phyloP scores from a whole-genome alignment of 2,888 invertebrate species.

The Mamestra brassicae region DNA sequence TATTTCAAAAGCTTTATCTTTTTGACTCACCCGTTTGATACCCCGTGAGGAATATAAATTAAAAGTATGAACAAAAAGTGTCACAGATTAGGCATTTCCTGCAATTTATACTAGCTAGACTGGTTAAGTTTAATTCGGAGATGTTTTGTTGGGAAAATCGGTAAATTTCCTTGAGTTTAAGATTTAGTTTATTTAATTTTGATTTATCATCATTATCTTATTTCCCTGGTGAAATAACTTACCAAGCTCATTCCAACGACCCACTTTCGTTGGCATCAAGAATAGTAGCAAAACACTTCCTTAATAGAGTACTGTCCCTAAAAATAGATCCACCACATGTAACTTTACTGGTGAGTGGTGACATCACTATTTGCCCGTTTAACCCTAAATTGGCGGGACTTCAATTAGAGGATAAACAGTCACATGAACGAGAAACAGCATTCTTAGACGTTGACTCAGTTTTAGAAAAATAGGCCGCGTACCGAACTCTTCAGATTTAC shows the following conservation, averaged over 20 bases:
- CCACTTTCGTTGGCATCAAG: conserved; percentile 9
- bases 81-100: conserved; percentile 50
- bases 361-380: conserved; percentile 69
- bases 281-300: conserved; percentile 14
- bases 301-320: conserved; percentile 45
- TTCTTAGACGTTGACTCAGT: conserved; percentile 73
- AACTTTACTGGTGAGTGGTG: conserved; percentile 60
- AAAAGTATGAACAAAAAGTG: conserved; percentile 48
- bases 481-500: conserved; percentile 36
- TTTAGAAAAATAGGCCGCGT: conserved; percentile 61
- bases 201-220: not conserved
- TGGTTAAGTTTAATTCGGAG: conserved; percentile 5
- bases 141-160: not conserved
- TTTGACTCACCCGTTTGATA: conserved; percentile 52
- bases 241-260: not conserved
- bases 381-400: conserved; percentile 70
- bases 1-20: conserved; percentile 65
- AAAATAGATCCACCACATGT: conserved; percentile 54
- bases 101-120: conserved; percentile 28
- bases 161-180: no score
- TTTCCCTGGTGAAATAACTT: not conserved
- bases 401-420: conserved; percentile 69
- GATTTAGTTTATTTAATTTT: no score
- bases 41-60: conserved; percentile 59
- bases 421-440: conserved; percentile 49